Percentiles rank a stretch among this genome's conserved stretches.
These are phyloP conservation scores for Lasioglossum oenotherae DNA, from an alignment of 2,888 invertebrate genomes.

Conservation along the genomic window DNA sequence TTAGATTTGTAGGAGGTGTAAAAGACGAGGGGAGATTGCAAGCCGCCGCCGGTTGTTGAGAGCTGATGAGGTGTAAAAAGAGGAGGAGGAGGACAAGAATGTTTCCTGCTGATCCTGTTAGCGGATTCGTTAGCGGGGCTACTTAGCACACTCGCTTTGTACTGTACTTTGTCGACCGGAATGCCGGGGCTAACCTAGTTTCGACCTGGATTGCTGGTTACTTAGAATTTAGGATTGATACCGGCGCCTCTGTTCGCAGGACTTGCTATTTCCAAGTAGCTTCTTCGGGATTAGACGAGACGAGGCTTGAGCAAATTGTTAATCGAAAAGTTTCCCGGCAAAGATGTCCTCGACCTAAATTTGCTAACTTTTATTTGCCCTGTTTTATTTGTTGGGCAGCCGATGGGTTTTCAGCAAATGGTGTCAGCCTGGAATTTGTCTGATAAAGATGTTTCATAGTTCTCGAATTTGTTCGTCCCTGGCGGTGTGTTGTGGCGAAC, in stretches of 20 bases:
- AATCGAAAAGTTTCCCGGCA: neutral
- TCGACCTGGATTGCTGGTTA: neutral
- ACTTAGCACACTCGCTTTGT: neutral
- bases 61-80: neutral
- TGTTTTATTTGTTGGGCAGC: neutral
- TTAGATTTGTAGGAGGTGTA: constrained; percentile 20
- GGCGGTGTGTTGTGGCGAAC: neutral
- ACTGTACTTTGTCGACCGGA: neutral
- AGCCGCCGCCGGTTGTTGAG: neutral
- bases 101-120: neutral
- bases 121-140: neutral
- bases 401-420: neutral
- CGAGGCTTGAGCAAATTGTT: neutral
- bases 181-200: neutral
- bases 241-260: neutral
- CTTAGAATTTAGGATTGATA: neutral
- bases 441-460: neutral
- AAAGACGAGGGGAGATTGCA: neutral
- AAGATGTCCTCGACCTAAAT: neutral
- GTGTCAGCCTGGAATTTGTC: neutral
- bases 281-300: neutral
- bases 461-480: neutral
- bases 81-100: neutral
- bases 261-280: neutral
- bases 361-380: neutral